A percentile compares a stretch with the other conserved stretches of the same genome.
These are phyloP conservation scores for Urosaurus nigricauda DNA, from an alignment of 2,797 vertebrate species.

Conservation along the genomic window DNA sequence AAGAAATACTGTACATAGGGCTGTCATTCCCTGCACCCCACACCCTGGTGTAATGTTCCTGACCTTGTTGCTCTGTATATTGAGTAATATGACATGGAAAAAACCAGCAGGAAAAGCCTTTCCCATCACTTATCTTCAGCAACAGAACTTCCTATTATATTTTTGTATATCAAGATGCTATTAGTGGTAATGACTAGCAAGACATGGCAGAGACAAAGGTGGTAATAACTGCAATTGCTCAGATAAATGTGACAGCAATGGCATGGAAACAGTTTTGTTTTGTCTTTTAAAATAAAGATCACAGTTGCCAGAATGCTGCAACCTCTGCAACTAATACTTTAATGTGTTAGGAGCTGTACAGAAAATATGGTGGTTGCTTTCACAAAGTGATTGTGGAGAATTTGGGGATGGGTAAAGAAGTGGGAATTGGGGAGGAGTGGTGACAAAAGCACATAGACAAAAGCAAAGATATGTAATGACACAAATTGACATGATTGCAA, in stretches of 20 bases:
- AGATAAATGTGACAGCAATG: not conserved
- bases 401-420: not conserved
- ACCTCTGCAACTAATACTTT: not conserved
- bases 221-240: not conserved
- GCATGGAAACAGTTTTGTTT: not conserved
- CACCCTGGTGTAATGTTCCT: no score
- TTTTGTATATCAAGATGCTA: slow-evolving; percentile 37
- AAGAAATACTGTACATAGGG: slow-evolving; percentile 42
- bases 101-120: not conserved
- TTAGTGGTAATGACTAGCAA: slow-evolving; percentile 27
- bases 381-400: not conserved
- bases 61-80: not conserved
- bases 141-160: not conserved
- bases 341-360: not conserved
- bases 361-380: not conserved
- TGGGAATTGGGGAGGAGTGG: not conserved
- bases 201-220: not conserved
- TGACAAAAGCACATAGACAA: slow-evolving; percentile 38
- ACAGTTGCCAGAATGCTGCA: slow-evolving; percentile 37
- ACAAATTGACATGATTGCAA: slow-evolving; percentile 50
- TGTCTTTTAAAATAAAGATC: slow-evolving; percentile 43
- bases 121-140: not conserved
- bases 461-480: slow-evolving; percentile 52
- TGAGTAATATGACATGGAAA: not conserved
- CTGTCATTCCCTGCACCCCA: not conserved